Evolutionary conservation across 2,113 vertebrate species (phyloP).

Genomic region (Pachypanchax playfairii): DNA sequence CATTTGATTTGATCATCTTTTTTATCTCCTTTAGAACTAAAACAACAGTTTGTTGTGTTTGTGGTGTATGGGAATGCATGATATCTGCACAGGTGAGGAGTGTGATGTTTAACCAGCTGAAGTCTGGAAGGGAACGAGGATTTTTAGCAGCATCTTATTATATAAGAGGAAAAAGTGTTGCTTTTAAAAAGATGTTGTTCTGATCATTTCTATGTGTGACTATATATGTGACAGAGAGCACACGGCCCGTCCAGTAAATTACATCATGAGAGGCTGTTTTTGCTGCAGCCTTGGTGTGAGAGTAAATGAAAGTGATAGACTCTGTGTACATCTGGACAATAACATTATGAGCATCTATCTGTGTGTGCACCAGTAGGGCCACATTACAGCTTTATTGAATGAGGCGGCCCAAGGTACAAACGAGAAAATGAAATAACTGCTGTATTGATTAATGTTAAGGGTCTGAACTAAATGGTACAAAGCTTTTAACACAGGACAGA

Average conservation of each 20-base stretch:
- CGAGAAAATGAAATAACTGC: constrained; percentile 76
- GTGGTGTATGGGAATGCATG: not conserved
- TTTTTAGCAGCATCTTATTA: constrained; percentile 54
- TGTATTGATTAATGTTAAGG: constrained; percentile 77
- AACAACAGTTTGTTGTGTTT: constrained; percentile 18
- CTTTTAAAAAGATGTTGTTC: constrained; percentile 3
- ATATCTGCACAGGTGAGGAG: constrained; percentile 38
- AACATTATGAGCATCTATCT: constrained; percentile 43
- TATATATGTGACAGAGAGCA: constrained; percentile 9
- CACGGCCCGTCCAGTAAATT: constrained; percentile 18
- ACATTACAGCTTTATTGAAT: constrained; percentile 66
- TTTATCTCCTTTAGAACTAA: constrained; percentile 48
- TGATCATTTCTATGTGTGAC: constrained; percentile 26
- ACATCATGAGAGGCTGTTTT: constrained; percentile 50
- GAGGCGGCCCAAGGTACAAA: constrained; percentile 59
- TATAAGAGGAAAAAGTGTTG: constrained; percentile 25
- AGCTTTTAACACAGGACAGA: constrained; percentile 71
- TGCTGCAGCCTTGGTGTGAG: constrained; percentile 32
- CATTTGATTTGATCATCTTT: constrained; percentile 51
- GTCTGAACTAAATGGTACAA: constrained; percentile 72
- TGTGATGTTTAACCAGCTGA: constrained; percentile 67
- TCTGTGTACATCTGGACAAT: constrained; percentile 51
- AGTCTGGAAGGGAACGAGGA: constrained; percentile 42
- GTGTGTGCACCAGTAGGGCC: constrained; percentile 36
- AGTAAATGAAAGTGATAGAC: constrained; percentile 47